phyloP scores from a whole-genome alignment of 2,888 invertebrate genomes.

The Didymodactylos carnosus region DNA sequence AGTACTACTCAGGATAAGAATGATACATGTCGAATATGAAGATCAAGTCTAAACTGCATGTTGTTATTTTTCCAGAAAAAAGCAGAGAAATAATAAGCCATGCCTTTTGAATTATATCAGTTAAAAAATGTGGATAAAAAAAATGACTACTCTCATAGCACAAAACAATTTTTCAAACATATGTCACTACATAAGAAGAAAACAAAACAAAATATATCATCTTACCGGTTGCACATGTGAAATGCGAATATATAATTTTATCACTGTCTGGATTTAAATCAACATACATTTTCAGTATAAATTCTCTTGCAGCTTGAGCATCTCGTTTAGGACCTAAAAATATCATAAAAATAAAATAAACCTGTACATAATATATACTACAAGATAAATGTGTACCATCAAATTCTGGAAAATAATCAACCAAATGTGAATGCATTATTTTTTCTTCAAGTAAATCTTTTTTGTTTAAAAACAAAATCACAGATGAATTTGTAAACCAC shows the following conservation, averaged over 20 bases:
- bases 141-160: too few species aligned
- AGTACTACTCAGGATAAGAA: too few species aligned
- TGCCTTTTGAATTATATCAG: too few species aligned
- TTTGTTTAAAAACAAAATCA: conserved; percentile 98
- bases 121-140: too few species aligned
- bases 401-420: conserved; percentile 99
- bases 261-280: conserved; percentile 99
- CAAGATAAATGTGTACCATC: conserved; percentile 56
- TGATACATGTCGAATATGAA: too few species aligned
- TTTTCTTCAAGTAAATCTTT: conserved; percentile 97
- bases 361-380: not conserved
- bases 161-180: too few species aligned
- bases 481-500: conserved; percentile 99
- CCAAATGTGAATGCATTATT: conserved; percentile 99
- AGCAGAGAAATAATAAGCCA: too few species aligned
- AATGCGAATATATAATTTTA: conserved; percentile 99
- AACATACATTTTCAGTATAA: conserved; percentile 99
- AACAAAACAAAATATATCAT: not conserved
- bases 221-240: conserved; percentile 99
- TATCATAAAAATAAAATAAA: not conserved
- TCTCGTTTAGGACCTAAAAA: conserved; percentile 67
- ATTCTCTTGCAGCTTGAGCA: conserved; percentile 94
- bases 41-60: too few species aligned
- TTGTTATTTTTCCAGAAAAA: too few species aligned
- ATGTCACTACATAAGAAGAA: too few species aligned